Conservation (phyloP, 1,140 invertebrate species). For the Drosophila ogumai region DNA sequence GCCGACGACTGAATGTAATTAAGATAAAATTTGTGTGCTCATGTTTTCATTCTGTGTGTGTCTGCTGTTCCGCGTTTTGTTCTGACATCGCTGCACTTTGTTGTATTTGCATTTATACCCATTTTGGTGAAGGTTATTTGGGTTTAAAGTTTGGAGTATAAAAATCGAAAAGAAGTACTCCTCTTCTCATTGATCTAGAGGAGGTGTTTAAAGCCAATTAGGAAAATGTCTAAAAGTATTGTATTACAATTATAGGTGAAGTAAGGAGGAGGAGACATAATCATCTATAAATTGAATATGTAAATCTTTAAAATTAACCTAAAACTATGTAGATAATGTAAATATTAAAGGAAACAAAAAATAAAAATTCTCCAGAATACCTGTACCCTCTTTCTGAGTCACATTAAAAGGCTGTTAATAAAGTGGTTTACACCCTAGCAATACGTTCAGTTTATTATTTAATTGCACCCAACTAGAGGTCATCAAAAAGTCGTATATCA, state of each 20-base stretch:
- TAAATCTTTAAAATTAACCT: too few species aligned
- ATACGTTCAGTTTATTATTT: neutral
- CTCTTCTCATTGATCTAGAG: neutral
- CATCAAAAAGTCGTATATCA: slow-evolving; percentile 7
- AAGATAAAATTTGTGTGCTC: slow-evolving; percentile 64
- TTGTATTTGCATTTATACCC: slow-evolving; percentile 33
- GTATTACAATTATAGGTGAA: too few species aligned
- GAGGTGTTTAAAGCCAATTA: too few species aligned
- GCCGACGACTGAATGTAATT: slow-evolving; percentile 63
- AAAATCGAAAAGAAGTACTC: neutral
- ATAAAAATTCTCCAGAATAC: neutral
- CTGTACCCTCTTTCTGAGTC: neutral
- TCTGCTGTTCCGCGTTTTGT: slow-evolving; percentile 54
- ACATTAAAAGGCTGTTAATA: neutral
- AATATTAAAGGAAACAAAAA: too few species aligned
- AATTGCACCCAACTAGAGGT: neutral
- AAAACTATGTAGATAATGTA: too few species aligned
- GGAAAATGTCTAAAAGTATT: too few species aligned
- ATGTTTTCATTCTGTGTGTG: slow-evolving; percentile 39
- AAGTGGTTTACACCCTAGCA: neutral
- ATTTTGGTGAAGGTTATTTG: neutral
- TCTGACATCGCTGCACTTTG: slow-evolving; percentile 53
- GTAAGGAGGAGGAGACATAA: too few species aligned
- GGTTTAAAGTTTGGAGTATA: neutral
- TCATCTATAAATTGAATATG: too few species aligned